Base-by-base conservation (phyloP, 2,797 vertebrate genomes). In the Ispidina lecontei region DNA sequence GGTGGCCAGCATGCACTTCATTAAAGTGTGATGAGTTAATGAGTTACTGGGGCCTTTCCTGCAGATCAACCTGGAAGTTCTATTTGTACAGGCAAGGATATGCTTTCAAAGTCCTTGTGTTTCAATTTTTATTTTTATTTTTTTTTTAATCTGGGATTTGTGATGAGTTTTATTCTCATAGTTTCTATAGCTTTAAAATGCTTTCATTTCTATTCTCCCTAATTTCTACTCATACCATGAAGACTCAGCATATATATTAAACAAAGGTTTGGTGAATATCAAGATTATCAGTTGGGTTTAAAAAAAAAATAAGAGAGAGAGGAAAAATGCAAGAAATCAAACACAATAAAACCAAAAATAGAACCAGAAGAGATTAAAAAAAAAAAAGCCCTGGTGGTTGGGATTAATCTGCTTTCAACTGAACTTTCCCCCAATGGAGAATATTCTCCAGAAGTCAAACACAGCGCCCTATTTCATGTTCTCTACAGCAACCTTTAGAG, bases 401-500 rank as follows among this genome's bases (percentile, higher is more conserved):
- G 47, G 33, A 89, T 62, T 71, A 41, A 88, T 28, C 46, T 54
- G 17, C 41, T 90, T 85, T 78, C 62, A 83, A 49, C 39, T 73
- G 49, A 83, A 69, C 37, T 63, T 55, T 28, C 21, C 46, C 39
- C 59, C 91, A 10, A 75, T 25, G 19, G 44, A 69, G 46, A 93
- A 26, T 4, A 70, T 29, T 29, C 35, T 84, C 54, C 87, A 88
- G n/a, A 83, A 94, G 37, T 12, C 44, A 63, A 93, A 64, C 43
- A 31, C 14, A 17, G 79, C 62, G 22, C 56, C 44, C 11, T 26
- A 3, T 51, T 90, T 75, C 47, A 47, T 15, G 14, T 69, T 89
- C 75, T 79, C 74, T 51, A 5, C 52, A 71, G 39, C 69, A 94
- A 94, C 92, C 80, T 93, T 91, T 81, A 16, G 56, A 91, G 82